Evolutionary conservation across 2,888 invertebrate genomes (phyloP).

Genomic region (Hermaeophaga mercurialis): DNA sequence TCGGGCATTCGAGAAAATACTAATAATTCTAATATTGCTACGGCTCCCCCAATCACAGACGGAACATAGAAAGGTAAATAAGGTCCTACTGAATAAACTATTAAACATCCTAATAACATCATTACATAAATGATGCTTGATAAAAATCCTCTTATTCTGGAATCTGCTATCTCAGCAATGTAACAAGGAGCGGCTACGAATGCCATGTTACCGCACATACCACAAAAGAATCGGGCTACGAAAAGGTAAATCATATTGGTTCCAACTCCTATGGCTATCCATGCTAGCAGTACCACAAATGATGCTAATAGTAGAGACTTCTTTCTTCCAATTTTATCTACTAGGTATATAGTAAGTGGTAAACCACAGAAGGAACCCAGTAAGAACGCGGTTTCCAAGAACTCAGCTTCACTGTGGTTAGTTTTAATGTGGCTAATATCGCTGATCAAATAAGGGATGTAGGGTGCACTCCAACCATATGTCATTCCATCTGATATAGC

Average conservation of each 20-base stretch:
- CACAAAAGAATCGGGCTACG: conserved; percentile 51
- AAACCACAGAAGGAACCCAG: conserved; percentile 48
- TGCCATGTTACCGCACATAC: conserved; percentile 53
- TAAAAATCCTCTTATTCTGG: conserved; percentile 53
- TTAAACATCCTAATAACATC: conserved; percentile 53
- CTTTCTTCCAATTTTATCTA: conserved; percentile 51
- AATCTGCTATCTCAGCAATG: conserved; percentile 55
- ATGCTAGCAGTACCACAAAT: conserved; percentile 49
- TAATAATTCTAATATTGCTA: conserved; percentile 48
- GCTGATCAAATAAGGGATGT: conserved; percentile 50
- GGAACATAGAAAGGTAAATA: conserved; percentile 51
- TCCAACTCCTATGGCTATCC: conserved; percentile 52
- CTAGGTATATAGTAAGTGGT: conserved; percentile 52
- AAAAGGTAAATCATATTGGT: conserved; percentile 50
- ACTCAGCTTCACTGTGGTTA: conserved; percentile 42
- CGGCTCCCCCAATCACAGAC: conserved; percentile 48
- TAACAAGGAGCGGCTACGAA: conserved; percentile 56
- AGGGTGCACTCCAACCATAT: conserved; percentile 56
- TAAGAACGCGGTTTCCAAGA: conserved; percentile 46
- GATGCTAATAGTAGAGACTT: conserved; percentile 52
- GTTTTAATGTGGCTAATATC: conserved; percentile 49
- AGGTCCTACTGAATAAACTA: conserved; percentile 49
- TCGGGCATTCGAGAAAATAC: conserved; percentile 54
- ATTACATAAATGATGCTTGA: conserved; percentile 53
- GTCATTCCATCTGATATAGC: conserved; percentile 57